Evolutionary conservation across 2,113 vertebrate genomes (phyloP).

Genomic region (Ellobius talpinus): DNA sequence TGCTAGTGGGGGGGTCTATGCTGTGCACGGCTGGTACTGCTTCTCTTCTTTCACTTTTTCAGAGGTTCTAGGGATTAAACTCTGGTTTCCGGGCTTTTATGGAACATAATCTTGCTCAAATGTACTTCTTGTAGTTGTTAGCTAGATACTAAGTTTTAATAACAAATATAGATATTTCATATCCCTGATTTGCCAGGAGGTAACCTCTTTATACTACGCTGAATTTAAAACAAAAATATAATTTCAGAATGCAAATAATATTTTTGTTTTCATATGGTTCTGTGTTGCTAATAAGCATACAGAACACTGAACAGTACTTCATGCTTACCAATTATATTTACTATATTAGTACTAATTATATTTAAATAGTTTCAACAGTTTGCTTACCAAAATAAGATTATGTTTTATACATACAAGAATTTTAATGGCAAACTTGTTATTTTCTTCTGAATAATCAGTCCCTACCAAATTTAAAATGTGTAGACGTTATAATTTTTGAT

Average conservation of each 20-base stretch:
- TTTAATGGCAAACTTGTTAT: not conserved
- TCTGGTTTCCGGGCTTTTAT: not conserved
- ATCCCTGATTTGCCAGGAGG: conserved; percentile 37
- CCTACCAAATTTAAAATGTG: not conserved
- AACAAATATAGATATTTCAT: not conserved
- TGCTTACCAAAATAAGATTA: conserved; percentile 42
- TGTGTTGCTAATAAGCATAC: not conserved
- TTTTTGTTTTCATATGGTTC: conserved; percentile 44
- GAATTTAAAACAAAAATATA: conserved; percentile 42
- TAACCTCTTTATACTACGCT: not conserved
- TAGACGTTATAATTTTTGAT: not conserved
- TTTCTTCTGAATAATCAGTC: not conserved
- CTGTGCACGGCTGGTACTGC: not conserved
- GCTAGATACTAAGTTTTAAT: not conserved
- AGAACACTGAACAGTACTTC: not conserved
- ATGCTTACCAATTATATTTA: not conserved
- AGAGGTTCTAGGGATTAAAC: not conserved
- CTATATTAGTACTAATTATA: not conserved
- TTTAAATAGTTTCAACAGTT: not conserved
- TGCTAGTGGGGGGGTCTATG: too few species aligned
- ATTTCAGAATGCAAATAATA: conserved; percentile 30
- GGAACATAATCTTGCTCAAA: not conserved
- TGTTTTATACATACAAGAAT: conserved; percentile 18
- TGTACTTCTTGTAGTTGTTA: not conserved
- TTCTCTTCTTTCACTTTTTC: not conserved